phyloP scores from a whole-genome alignment of 2,797 vertebrate species.

The Sphenodon punctatus region DNA sequence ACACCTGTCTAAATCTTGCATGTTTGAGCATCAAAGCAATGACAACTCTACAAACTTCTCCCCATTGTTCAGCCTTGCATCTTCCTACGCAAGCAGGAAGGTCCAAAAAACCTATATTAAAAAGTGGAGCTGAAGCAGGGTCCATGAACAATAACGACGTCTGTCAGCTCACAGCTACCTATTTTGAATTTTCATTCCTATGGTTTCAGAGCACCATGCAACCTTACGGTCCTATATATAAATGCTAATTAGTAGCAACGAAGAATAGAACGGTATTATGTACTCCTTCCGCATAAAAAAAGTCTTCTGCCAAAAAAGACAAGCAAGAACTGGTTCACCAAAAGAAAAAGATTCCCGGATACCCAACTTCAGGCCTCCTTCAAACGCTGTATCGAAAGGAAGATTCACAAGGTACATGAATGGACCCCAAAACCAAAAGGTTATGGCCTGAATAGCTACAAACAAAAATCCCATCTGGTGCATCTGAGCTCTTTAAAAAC shows the following conservation, averaged over 20 bases:
- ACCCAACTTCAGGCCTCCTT: background rate
- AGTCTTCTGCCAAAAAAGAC: background rate
- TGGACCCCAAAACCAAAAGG: background rate
- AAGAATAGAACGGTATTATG: background rate
- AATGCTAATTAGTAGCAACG: background rate
- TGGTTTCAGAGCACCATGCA: background rate
- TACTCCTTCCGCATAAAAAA: background rate
- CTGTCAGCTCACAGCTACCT: background rate
- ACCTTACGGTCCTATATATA: background rate
- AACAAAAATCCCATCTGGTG: background rate
- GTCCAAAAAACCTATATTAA: background rate
- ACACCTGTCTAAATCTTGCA: background rate
- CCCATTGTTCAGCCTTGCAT: background rate
- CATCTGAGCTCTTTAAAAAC: background rate
- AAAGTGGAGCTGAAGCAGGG: background rate
- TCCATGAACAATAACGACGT: background rate
- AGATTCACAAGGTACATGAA: constrained; percentile 8
- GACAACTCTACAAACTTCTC: background rate
- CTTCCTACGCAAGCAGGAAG: background rate
- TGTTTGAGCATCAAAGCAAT: background rate
- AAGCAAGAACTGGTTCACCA: background rate
- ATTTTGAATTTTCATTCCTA: accelerated
- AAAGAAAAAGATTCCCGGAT: background rate
- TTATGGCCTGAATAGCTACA: background rate
- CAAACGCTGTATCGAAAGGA: constrained; percentile 6